Evolutionary conservation across 2,113 vertebrate genomes (phyloP).

Genomic region (Hippopotamus amphibius): DNA sequence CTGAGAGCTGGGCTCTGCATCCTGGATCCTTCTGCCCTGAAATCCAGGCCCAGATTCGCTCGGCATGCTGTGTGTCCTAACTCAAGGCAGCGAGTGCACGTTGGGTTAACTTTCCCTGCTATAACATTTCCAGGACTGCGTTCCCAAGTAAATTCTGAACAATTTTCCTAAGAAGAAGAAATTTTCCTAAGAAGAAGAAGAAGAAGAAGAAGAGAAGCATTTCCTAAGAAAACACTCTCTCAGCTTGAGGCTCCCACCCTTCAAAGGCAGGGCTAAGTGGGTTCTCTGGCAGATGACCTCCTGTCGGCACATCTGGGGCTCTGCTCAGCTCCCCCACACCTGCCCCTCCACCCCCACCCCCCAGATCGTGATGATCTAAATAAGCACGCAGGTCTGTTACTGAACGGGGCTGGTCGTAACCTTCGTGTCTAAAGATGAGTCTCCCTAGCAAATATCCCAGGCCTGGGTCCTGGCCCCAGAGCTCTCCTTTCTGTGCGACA

Average conservation of each 20-base stretch:
- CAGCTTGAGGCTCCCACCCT: neutral
- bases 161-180: neutral
- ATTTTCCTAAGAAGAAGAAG: neutral
- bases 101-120: neutral
- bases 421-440: neutral
- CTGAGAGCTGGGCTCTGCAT: neutral
- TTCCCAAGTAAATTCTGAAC: neutral
- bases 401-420: rapidly evolving
- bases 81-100: neutral
- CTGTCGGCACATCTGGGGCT: neutral
- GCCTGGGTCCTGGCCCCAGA: neutral
- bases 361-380: neutral
- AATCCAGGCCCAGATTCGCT: neutral
- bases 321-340: neutral
- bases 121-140: conserved; percentile 32
- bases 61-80: neutral
- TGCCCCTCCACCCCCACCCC: too few species aligned
- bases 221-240: neutral
- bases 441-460: neutral
- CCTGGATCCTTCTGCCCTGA: neutral
- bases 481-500: neutral
- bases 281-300: neutral
- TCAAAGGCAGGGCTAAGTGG: neutral
- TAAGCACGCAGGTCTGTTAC: neutral
- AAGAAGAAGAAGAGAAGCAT: neutral